Evolutionary conservation across 2,888 invertebrate species (phyloP), one percentile per base, ranked within the genome.

Genomic region (Branchellion lobata): DNA sequence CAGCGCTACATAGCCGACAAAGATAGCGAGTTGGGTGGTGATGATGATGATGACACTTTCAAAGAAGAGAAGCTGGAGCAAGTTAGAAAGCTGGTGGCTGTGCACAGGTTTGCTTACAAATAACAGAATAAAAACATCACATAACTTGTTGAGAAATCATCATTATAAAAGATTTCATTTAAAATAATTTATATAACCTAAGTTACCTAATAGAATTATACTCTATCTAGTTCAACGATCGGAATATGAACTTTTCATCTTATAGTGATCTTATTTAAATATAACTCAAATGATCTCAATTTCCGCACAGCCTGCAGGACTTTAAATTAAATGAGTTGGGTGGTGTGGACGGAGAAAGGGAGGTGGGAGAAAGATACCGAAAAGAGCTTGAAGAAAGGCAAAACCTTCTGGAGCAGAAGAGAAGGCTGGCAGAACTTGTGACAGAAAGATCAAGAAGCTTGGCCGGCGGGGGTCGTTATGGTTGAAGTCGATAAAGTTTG

Each of bases 371-470:
- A 21, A 1, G 77, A 34, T 33, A 57, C 77, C 1, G 65, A 36
- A 29, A 18, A 40, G 82, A 82, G 78, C n/a, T 51, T 24, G 31
- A 80, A 27, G 94, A 95, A 87, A 90, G 95, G 78, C 94, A 95
- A 85, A 94, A 94, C 87, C 90, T 96, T 84, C 90, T 96, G 82
- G 94, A 94, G 86, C 90, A 96, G 85, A 94, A 94, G 90, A 95
- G 95, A 89, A 93, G 94, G 84, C 90, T 96, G 84, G 96, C 95
- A 81, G 82, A 84, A 68, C 87, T 88, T 82, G 95, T 95, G 84
- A 95, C 94, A 90, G 93, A 94, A 89, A 94, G 94, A 91, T 95
- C 94, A 90, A 94, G 94, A 90, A 93, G 94, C 87, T 94, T 95
- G 85, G 95, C 96, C 89, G 95, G 95, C 95, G 51, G 33, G 5